A percentile compares a stretch with the other conserved stretches of the same genome.
These are phyloP conservation scores for Andrena praecox DNA, from an alignment of 2,888 invertebrate genomes.

Conservation along the genomic window DNA sequence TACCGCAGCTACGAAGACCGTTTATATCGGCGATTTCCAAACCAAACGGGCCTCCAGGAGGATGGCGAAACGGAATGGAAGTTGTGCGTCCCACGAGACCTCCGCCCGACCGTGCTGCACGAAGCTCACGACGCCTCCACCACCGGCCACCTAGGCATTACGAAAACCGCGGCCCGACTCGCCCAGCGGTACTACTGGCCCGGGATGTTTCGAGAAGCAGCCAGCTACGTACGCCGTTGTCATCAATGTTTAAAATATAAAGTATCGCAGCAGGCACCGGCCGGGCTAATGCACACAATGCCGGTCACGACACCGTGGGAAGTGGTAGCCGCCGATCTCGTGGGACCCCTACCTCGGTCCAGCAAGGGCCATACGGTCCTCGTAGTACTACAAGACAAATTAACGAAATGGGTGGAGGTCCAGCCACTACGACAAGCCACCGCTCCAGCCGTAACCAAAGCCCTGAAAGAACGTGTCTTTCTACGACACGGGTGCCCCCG, in stretches of 20 bases:
- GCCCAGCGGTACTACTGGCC: constrained; percentile 1
- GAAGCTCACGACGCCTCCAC: not conserved
- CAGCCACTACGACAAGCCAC: constrained; percentile 59
- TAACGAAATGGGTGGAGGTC: constrained; percentile 63
- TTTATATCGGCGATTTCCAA: too few species aligned
- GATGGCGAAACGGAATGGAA: constrained; percentile 14
- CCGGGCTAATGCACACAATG: constrained; percentile 62
- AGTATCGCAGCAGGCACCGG: not conserved
- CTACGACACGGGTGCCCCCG: constrained; percentile 31
- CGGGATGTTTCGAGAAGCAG: not conserved
- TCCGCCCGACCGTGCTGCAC: not conserved
- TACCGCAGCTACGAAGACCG: too few species aligned
- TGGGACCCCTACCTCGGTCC: constrained; percentile 68
- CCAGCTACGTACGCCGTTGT: too few species aligned
- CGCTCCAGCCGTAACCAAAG: constrained; percentile 9
- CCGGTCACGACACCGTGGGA: constrained; percentile 60
- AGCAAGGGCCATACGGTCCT: constrained; percentile 48
- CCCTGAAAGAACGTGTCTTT: constrained; percentile 32
- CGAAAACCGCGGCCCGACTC: not conserved
- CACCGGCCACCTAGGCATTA: not conserved
- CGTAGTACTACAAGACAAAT: constrained; percentile 61
- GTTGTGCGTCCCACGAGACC: not conserved
- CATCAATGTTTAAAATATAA: too few species aligned
- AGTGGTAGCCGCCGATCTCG: constrained; percentile 58
- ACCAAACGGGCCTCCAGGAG: not conserved